These are phyloP conservation scores for Augochlorella aurata DNA, from an alignment of 2,888 invertebrate species.

Conservation along the genomic window DNA sequence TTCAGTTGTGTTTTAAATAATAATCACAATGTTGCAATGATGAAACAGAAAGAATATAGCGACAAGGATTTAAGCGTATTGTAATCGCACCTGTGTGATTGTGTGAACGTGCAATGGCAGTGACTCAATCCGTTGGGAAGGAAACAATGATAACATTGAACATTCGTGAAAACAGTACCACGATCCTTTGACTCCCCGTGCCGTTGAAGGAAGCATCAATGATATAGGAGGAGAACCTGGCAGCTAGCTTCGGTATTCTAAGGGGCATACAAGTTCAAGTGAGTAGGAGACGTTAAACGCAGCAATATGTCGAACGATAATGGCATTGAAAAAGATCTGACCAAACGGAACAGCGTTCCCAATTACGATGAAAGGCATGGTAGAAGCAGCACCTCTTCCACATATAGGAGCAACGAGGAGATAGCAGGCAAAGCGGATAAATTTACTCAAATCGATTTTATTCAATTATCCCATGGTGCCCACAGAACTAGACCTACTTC, in stretches of 20 bases:
- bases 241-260: background rate
- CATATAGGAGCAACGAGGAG: slow-evolving; percentile 44
- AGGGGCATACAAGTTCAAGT: background rate
- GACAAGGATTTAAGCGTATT: slow-evolving; percentile 11
- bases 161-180: slow-evolving; percentile 24
- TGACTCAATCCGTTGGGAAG: slow-evolving; percentile 33
- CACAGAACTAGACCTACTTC: slow-evolving; percentile 75
- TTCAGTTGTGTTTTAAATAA: no score
- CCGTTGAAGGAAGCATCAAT: background rate
- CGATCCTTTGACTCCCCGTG: slow-evolving; percentile 15
- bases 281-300: background rate
- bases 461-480: slow-evolving; percentile 58
- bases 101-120: slow-evolving; percentile 35
- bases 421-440: slow-evolving; percentile 66
- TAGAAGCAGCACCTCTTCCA: slow-evolving; percentile 37
- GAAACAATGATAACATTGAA: slow-evolving; percentile 41
- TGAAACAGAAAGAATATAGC: background rate
- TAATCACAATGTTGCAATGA: background rate
- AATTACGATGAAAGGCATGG: slow-evolving; percentile 40
- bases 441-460: slow-evolving; percentile 76
- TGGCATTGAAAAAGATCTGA: slow-evolving; percentile 12
- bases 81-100: slow-evolving; percentile 33
- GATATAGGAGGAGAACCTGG: background rate
- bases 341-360: slow-evolving; percentile 11
- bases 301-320: slow-evolving; percentile 44